Conservation (phyloP, 2,113 vertebrate genomes). For the Barnardius zonarius region DNA sequence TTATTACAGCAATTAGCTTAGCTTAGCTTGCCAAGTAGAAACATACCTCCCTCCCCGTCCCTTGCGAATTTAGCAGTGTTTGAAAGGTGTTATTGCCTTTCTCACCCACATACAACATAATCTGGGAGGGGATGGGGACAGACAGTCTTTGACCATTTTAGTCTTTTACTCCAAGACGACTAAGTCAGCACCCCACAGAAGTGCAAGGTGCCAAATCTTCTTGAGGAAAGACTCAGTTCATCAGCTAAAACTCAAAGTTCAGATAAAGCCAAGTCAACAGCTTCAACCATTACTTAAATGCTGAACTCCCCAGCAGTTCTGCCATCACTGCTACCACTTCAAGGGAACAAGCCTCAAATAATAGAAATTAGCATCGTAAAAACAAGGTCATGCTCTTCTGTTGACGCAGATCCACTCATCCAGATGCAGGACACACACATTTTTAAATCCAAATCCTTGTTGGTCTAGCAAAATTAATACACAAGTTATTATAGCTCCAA, state of each 20-base stretch:
- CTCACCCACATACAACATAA: background rate
- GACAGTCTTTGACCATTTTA: background rate
- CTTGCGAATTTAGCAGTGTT: background rate
- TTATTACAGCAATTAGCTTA: background rate
- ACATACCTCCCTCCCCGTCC: background rate
- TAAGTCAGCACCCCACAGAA: background rate
- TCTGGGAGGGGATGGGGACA: rapidly evolving
- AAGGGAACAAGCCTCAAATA: background rate
- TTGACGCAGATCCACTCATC: background rate
- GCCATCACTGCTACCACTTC: background rate
- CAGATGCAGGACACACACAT: background rate
- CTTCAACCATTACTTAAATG: background rate
- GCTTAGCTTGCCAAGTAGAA: background rate
- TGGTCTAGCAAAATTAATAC: background rate
- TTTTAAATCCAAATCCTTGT: background rate
- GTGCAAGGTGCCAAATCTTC: background rate
- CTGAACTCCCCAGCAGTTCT: background rate
- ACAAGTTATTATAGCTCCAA: rapidly evolving
- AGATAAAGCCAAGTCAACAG: background rate
- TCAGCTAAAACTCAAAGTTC: background rate
- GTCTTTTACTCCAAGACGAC: background rate
- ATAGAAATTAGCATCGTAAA: rapidly evolving
- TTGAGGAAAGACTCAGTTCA: background rate
- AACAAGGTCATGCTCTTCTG: background rate
- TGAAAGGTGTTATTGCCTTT: background rate